A percentile compares a stretch with the other conserved stretches of the same genome.
phyloP scores from a whole-genome alignment of 2,888 invertebrate genomes.

The Cataglyphis cursor region DNA sequence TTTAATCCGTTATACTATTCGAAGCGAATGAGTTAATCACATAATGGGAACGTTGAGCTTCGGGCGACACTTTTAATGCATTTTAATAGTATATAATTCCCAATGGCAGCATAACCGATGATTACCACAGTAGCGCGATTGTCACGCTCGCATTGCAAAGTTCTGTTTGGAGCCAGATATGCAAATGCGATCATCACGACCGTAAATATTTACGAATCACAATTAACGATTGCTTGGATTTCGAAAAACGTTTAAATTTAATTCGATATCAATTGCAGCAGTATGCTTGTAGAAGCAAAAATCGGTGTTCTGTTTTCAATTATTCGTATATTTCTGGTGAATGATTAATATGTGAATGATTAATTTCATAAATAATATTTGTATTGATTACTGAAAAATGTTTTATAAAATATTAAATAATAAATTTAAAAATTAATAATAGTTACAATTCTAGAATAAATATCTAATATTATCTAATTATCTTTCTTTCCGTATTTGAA shows the following conservation, averaged over 20 bases:
- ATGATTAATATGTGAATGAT: neutral
- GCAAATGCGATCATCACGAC: slow-evolving; percentile 72
- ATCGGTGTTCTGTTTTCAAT: neutral
- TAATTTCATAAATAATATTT: slow-evolving; percentile 1
- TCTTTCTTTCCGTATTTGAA: neutral
- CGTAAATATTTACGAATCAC: slow-evolving; percentile 77
- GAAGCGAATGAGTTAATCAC: neutral
- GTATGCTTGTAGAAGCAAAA: neutral
- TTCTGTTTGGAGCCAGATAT: slow-evolving; percentile 65
- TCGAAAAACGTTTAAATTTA: slow-evolving; percentile 43
- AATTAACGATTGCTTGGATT: slow-evolving; percentile 44
- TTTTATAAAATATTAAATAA: neutral
- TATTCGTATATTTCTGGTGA: neutral
- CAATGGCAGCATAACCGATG: slow-evolving; percentile 26
- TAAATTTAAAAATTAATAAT: slow-evolving; percentile 1
- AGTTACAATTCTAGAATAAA: neutral
- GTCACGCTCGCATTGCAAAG: slow-evolving; percentile 39
- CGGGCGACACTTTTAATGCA: slow-evolving; percentile 23
- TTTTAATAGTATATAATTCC: slow-evolving; percentile 34
- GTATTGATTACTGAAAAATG: neutral
- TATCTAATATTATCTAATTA: neutral
- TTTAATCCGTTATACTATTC: slow-evolving; percentile 19
- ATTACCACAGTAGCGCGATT: slow-evolving; percentile 23
- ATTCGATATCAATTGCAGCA: slow-evolving; percentile 10
- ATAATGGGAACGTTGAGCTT: slow-evolving; percentile 4